Evolutionary conservation across 2,113 vertebrate genomes (phyloP).

Genomic region (Tyto alba): DNA sequence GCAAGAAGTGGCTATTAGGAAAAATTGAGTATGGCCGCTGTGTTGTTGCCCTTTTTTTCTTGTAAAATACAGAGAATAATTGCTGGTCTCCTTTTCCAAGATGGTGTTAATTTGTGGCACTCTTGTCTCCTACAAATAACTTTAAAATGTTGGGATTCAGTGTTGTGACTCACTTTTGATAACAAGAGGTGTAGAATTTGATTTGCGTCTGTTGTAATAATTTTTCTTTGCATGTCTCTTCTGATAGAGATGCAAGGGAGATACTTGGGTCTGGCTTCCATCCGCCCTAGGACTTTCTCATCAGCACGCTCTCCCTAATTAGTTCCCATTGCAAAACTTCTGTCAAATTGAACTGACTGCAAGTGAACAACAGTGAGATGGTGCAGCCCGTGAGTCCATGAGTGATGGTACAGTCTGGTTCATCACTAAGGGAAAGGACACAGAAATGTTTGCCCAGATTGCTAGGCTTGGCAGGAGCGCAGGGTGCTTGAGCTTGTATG

Average conservation of each 20-base stretch:
- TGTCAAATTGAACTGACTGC: not conserved
- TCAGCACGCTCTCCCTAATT: not conserved
- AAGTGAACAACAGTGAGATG: accelerated
- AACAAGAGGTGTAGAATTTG: not conserved
- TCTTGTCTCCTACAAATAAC: not conserved
- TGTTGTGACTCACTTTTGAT: not conserved
- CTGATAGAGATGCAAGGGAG: not conserved
- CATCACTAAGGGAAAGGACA: not conserved
- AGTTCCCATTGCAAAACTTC: not conserved
- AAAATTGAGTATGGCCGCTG: not conserved
- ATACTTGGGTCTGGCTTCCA: not conserved
- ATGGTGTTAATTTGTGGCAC: not conserved
- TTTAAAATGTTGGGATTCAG: not conserved
- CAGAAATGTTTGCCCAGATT: not conserved
- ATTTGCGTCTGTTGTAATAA: not conserved
- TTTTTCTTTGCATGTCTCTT: not conserved
- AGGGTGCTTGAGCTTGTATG: accelerated
- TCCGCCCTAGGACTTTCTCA: not conserved
- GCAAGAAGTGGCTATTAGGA: not conserved
- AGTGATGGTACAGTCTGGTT: not conserved
- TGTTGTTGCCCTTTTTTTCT: not conserved
- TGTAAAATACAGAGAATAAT: not conserved
- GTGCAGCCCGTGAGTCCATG: not conserved
- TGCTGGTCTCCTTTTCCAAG: not conserved
- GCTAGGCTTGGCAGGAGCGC: not conserved